Percentiles rank a stretch among this genome's conserved stretches.
phyloP scores from a whole-genome alignment of 2,888 invertebrate species.

The Deilephila porcellus region DNA sequence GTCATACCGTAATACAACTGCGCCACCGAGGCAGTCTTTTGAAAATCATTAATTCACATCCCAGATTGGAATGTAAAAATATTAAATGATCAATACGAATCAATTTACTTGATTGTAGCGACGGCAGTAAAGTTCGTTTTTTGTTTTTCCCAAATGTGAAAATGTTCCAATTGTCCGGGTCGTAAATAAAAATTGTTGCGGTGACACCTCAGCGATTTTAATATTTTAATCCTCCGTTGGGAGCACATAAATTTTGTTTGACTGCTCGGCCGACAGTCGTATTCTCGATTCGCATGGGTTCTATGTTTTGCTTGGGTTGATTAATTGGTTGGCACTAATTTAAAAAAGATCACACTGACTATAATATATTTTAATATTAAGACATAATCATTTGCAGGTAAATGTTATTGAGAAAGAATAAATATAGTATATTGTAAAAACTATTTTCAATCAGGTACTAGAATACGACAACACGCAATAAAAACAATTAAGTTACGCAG shows the following conservation, averaged over 20 bases:
- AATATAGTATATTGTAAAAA: too few species aligned
- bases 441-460: too few species aligned
- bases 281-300: neutral
- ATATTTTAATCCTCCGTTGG: conserved; percentile 42
- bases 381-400: too few species aligned
- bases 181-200: conserved; percentile 29
- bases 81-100: too few species aligned
- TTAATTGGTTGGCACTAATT: neutral
- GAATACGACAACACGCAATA: too few species aligned
- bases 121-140: neutral
- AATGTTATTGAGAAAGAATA: too few species aligned
- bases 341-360: too few species aligned
- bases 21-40: too few species aligned
- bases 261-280: conserved; percentile 22
- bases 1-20: too few species aligned
- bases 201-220: conserved; percentile 43
- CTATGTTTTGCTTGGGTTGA: neutral
- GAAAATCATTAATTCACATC: neutral
- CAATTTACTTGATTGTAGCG: neutral
- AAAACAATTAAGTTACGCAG: too few species aligned
- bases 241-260: conserved; percentile 44
- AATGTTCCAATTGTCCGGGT: conserved; percentile 8
- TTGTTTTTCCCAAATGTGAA: neutral
- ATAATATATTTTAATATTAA: too few species aligned
- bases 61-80: neutral